These are phyloP conservation scores for Mamestra configurata DNA, from an alignment of 1,140 invertebrate genomes.

Conservation along the genomic window DNA sequence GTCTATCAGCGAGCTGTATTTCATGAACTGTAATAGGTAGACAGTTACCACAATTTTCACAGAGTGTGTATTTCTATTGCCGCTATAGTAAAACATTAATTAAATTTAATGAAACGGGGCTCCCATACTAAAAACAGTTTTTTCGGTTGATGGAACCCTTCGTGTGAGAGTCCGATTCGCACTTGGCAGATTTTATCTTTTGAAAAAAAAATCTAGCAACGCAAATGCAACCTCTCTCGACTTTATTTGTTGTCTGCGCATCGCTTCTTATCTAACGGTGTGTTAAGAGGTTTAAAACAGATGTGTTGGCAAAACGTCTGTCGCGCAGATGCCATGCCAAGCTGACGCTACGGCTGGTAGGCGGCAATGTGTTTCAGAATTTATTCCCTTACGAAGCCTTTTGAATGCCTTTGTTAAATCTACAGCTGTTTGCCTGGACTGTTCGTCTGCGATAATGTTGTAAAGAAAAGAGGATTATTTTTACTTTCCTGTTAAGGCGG, in stretches of 20 bases:
- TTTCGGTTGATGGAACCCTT: too few species aligned
- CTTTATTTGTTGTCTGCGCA: neutral
- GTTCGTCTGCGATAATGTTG: neutral
- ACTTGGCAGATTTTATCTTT: too few species aligned
- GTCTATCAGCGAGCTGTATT: too few species aligned
- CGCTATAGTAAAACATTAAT: too few species aligned
- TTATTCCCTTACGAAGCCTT: constrained; percentile 22
- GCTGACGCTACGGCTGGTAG: neutral
- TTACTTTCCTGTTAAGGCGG: neutral
- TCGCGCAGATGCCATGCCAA: constrained; percentile 10
- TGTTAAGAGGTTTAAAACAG: constrained; percentile 25
- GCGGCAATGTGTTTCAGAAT: constrained; percentile 14
- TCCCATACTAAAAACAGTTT: too few species aligned
- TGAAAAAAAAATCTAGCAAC: too few species aligned
- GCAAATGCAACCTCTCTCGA: neutral
- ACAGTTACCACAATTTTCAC: too few species aligned
- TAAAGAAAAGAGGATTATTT: constrained; percentile 3
- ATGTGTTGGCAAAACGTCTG: constrained; percentile 25
- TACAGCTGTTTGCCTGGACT: constrained; percentile 25
- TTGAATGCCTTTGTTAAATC: constrained; percentile 40
- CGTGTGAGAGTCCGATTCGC: too few species aligned
- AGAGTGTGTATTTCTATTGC: too few species aligned
- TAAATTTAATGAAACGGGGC: too few species aligned
- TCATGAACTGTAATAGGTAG: too few species aligned
- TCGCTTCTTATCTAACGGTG: constrained; percentile 13